Conservation (phyloP, 2,888 invertebrate species). For the Yponomeuta sedellus region DNA sequence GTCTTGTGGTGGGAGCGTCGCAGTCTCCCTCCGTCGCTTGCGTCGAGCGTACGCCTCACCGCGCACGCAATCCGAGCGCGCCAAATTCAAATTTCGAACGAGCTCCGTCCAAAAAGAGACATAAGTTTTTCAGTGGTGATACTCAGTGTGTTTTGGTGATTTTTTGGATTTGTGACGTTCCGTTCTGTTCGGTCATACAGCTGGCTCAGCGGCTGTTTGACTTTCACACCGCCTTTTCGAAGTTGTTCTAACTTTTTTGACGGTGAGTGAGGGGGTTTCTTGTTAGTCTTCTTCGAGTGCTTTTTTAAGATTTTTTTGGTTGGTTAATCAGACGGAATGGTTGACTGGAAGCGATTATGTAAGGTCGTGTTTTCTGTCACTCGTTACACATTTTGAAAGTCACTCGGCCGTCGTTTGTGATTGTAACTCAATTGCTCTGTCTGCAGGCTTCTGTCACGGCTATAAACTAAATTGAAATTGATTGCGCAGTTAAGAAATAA, state of each 20-base stretch:
- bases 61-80: slow-evolving; percentile 47
- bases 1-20: slow-evolving; percentile 58
- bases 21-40: slow-evolving; percentile 69
- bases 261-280: slow-evolving; percentile 52
- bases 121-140: neutral
- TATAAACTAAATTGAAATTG: neutral
- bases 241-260: slow-evolving; percentile 48
- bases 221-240: slow-evolving; percentile 44
- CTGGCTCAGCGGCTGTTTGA: slow-evolving; percentile 34
- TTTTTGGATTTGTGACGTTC: slow-evolving; percentile 1
- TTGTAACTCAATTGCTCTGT: neutral
- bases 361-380: slow-evolving; percentile 17
- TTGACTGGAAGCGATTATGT: slow-evolving; percentile 37
- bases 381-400: slow-evolving; percentile 11
- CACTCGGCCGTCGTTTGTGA: neutral
- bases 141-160: slow-evolving; percentile 21
- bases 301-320: slow-evolving; percentile 22
- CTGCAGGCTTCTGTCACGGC: slow-evolving; percentile 1
- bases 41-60: slow-evolving; percentile 56
- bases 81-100: slow-evolving; percentile 37
- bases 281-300: slow-evolving; percentile 50
- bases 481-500: slow-evolving; percentile 8
- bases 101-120: neutral
- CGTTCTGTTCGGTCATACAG: neutral
- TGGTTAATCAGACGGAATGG: slow-evolving; percentile 40